Conservation (phyloP, 2,797 vertebrate species). For the Diplodus puntazzo region DNA sequence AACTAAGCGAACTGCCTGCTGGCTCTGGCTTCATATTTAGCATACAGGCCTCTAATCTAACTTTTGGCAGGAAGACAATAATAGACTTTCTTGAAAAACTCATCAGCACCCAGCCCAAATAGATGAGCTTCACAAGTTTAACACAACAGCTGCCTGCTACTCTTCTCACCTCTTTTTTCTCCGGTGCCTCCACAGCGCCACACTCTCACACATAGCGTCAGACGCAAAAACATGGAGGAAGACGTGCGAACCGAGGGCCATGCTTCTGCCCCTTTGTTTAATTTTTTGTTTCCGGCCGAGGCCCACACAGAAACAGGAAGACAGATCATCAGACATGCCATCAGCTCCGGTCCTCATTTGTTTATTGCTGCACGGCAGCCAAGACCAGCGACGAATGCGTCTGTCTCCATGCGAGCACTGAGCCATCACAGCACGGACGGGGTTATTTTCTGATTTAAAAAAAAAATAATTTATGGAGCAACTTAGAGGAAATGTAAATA, state of each 20-base stretch:
- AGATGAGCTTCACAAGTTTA: neutral
- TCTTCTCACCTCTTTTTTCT: slow-evolving; percentile 20
- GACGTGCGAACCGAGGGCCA: neutral
- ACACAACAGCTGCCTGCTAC: neutral
- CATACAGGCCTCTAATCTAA: neutral
- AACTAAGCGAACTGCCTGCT: neutral
- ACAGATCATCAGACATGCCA: slow-evolving; percentile 2
- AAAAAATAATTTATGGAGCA: too few species aligned
- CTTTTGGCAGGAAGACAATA: neutral
- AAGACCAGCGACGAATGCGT: slow-evolving; percentile 1
- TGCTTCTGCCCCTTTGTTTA: slow-evolving; percentile 23
- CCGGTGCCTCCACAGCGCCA: neutral
- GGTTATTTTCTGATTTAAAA: slow-evolving; percentile 21
- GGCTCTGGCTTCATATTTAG: neutral
- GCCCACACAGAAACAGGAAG: slow-evolving; percentile 33
- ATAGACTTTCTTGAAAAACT: neutral
- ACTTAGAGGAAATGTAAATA: slow-evolving; percentile 31
- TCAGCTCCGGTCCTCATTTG: neutral
- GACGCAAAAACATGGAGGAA: slow-evolving; percentile 7
- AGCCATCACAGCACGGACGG: slow-evolving; percentile 1
- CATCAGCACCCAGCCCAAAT: neutral
- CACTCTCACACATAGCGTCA: neutral
- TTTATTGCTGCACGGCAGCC: slow-evolving; percentile 6
- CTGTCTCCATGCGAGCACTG: slow-evolving; percentile 14
- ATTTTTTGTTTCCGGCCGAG: slow-evolving; percentile 9